phyloP scores from a whole-genome alignment of 1,140 invertebrate genomes.

The Venustaconcha ellipsiformis region DNA sequence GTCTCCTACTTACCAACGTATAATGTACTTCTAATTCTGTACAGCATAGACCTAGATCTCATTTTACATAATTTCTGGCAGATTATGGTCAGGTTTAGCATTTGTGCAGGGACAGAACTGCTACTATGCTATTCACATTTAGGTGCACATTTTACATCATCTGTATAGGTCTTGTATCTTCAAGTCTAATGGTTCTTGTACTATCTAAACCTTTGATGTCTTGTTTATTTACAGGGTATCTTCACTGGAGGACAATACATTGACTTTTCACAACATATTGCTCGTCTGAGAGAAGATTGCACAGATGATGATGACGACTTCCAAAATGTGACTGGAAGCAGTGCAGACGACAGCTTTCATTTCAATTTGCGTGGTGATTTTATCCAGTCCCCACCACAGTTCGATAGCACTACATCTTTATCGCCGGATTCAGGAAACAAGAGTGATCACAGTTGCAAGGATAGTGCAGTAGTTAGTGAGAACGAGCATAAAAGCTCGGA shows the following conservation, averaged over 20 bases:
- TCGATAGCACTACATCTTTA: slow-evolving; percentile 15
- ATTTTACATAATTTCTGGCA: no score
- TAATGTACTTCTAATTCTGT: no score
- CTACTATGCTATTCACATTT: no score
- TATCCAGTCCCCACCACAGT: slow-evolving; percentile 18
- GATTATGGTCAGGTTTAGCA: no score
- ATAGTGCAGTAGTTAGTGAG: slow-evolving; percentile 53
- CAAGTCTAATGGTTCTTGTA: no score
- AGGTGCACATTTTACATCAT: no score
- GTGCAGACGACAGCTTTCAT: slow-evolving; percentile 46
- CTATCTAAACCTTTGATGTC: background rate
- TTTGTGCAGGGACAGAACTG: no score
- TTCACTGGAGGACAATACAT: slow-evolving; percentile 23
- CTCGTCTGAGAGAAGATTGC: slow-evolving; percentile 15
- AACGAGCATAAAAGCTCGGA: slow-evolving; percentile 47
- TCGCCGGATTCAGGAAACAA: slow-evolving; percentile 30
- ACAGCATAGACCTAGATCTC: no score
- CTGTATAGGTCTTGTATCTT: no score
- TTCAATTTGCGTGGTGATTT: slow-evolving; percentile 34
- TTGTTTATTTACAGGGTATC: slow-evolving; percentile 30
- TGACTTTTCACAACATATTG: slow-evolving; percentile 4
- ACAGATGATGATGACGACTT: slow-evolving; percentile 27
- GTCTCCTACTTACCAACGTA: no score
- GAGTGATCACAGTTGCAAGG: slow-evolving; percentile 38
- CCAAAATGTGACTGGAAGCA: slow-evolving; percentile 31